These are phyloP conservation scores for Drosophila ustulata DNA, from an alignment of 2,888 invertebrate species.

Conservation along the genomic window DNA sequence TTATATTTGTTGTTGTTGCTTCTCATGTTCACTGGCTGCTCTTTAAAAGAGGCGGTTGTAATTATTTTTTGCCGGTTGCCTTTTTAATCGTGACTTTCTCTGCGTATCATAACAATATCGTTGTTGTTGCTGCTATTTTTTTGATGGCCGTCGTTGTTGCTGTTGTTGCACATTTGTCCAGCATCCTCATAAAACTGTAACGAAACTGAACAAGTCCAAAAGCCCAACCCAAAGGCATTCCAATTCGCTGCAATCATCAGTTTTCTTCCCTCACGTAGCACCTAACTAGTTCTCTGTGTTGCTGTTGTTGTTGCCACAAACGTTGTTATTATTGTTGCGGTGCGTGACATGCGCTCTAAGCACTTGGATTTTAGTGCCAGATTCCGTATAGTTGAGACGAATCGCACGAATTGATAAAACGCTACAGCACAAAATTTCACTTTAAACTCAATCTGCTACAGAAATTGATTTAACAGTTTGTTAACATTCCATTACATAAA, in stretches of 20 bases:
- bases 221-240: conserved; percentile 26
- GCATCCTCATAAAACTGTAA: conserved; percentile 46
- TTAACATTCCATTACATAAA: background rate
- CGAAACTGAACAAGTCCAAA: conserved; percentile 18
- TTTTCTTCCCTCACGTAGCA: conserved; percentile 58
- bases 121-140: conserved; percentile 21
- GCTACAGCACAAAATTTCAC: conserved; percentile 39
- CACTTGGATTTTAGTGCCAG: conserved; percentile 33
- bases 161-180: conserved; percentile 39
- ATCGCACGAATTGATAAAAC: conserved; percentile 16
- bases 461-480: background rate
- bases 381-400: conserved; percentile 34
- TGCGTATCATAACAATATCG: conserved; percentile 51
- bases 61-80: conserved; percentile 63
- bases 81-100: conserved; percentile 61
- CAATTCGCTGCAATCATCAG: conserved; percentile 27
- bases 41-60: conserved; percentile 41
- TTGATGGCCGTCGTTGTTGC: conserved; percentile 3
- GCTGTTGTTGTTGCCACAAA: conserved; percentile 9
- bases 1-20: conserved; percentile 9
- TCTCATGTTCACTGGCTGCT: conserved; percentile 18
- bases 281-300: conserved; percentile 34
- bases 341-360: conserved; percentile 72
- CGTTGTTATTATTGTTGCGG: conserved; percentile 18
- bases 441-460: conserved; percentile 1